Evolutionary conservation across 2,797 vertebrate genomes (phyloP), one percentile per base, ranked within the genome.

Genomic region (Micrastur ruficollis): DNA sequence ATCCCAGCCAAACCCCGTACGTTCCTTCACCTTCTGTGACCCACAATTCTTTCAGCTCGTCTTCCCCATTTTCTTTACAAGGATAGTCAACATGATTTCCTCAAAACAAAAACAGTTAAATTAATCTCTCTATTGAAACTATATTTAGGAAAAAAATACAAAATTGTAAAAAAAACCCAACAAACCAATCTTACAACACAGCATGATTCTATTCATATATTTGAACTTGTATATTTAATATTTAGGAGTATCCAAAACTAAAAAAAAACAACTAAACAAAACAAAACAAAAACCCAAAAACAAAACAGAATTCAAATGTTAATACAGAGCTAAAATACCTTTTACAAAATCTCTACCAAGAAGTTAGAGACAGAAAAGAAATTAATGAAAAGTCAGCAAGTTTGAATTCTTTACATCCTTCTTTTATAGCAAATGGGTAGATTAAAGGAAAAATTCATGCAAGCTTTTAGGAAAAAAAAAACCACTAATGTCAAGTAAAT

Each of bases 401-500:
- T 94, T 93, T 13, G 8, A 90, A 80, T 92, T 85, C 68, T 94
- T 97, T 85, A 78, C 74, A 93, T 88, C 49, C 86, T 78, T 88
- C 65, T 84, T 92, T 94, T 59, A 61, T 44, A 75, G 62, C 20
- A 96, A 93, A 81, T 80, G 59, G 44, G 42, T 86, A 89, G 93
- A 92, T 95, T 93, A 92, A 97, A 94, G 82, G 75, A 75, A 91
- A 95, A 91, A 80, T 32, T 90, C 68, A 93, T 93, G 80, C 68
- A 86, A 95, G 72, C 22, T 44, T 91, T 86, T 82, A 81, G 18
- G 0, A 31, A 72, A 93, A 94, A 83, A 88, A 63, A 49, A 53
- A 27, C 12, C 34, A 42, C 38, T 96, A 87, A 96, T 86, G 76
- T 95, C 96, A 97, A 92, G 87, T 94, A 96, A 97, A 97, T 95